phyloP scores from a whole-genome alignment of 2,113 vertebrate species.

The Mixornis gularis region DNA sequence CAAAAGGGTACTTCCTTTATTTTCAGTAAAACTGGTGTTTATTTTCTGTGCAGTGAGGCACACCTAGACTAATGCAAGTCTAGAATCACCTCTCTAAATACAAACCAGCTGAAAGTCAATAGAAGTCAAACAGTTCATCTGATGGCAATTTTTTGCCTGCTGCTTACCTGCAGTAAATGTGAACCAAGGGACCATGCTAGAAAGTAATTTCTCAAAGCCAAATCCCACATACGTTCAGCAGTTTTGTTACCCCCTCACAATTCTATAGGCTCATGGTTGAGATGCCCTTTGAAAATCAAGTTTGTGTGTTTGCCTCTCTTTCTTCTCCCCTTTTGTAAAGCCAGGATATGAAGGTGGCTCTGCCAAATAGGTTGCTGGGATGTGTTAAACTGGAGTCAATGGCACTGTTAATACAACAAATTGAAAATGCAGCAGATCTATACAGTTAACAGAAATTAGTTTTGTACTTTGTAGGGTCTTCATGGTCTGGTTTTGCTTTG shows the following conservation, averaged over 20 bases:
- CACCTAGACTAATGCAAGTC: neutral
- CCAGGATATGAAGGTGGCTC: neutral
- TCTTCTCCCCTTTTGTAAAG: neutral
- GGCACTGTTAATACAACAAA: neutral
- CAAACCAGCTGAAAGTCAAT: neutral
- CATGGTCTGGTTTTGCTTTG: neutral
- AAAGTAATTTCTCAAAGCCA: neutral
- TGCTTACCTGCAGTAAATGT: neutral
- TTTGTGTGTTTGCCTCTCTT: neutral
- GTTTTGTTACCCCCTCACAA: neutral
- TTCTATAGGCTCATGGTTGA: neutral
- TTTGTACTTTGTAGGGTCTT: neutral
- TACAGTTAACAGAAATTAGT: neutral
- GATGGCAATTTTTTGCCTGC: neutral
- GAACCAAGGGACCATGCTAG: neutral
- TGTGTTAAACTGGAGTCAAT: neutral
- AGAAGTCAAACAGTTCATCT: neutral
- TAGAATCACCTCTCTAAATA: neutral
- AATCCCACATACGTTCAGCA: neutral
- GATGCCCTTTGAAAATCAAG: neutral
- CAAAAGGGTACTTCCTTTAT: neutral
- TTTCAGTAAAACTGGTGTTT: neutral
- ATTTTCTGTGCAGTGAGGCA: neutral
- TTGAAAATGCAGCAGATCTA: neutral
- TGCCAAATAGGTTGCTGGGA: rapidly evolving